phyloP scores from a whole-genome alignment of 2,888 invertebrate genomes.

The Drosophila peninsularis region DNA sequence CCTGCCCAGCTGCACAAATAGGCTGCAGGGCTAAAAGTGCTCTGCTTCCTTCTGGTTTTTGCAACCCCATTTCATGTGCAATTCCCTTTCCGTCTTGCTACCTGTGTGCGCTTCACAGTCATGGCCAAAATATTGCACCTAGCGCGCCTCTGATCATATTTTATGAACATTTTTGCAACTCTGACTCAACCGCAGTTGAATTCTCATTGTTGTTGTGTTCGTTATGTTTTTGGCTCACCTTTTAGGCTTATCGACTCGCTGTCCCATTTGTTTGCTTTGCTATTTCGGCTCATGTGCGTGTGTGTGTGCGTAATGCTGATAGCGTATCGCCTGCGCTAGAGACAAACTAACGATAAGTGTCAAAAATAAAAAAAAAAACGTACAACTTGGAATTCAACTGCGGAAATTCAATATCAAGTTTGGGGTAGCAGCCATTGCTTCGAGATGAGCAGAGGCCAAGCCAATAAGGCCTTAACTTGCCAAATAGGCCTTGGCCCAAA shows the following conservation, averaged over 20 bases:
- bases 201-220: constrained; percentile 4
- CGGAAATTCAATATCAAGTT: constrained; percentile 74
- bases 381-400: constrained; percentile 24
- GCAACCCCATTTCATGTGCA: constrained; percentile 63
- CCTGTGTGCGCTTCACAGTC: constrained; percentile 60
- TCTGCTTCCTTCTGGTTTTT: constrained; percentile 56
- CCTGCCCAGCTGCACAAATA: constrained; percentile 57
- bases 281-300: constrained; percentile 15
- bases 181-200: constrained; percentile 35
- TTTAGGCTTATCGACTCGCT: constrained; percentile 46
- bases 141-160: constrained; percentile 26
- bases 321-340: constrained; percentile 21
- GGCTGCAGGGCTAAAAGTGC: constrained; percentile 52
- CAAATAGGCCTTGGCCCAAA: constrained; percentile 44
- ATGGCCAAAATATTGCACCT: constrained; percentile 43
- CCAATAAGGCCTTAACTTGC: constrained; percentile 28
- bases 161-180: constrained; percentile 30
- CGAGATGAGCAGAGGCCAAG: constrained; percentile 16
- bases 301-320: constrained; percentile 50
- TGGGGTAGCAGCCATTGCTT: constrained; percentile 25
- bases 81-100: constrained; percentile 19
- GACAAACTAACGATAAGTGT: constrained; percentile 39
- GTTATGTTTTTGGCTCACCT: constrained; percentile 31
- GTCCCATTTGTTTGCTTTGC: constrained; percentile 54
- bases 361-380: constrained; percentile 22